A percentile compares a stretch with the other conserved stretches of the same genome.
Evolutionary conservation across 2,113 vertebrate species (phyloP).

Genomic region (Eubucco bourcierii): DNA sequence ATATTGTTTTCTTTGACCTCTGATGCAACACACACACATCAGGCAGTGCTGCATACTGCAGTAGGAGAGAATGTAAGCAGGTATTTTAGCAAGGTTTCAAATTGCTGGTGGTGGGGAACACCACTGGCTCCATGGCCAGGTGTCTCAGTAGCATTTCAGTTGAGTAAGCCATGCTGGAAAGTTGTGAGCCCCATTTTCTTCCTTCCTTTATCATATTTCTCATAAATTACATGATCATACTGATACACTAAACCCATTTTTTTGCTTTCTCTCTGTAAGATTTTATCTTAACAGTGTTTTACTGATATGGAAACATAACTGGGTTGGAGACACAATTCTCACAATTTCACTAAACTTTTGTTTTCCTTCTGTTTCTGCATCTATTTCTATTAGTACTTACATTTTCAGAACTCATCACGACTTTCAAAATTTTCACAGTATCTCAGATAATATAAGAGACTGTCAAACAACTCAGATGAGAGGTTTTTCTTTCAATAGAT

Average conservation of each 20-base stretch:
- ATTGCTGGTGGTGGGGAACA: background rate
- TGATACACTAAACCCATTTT: background rate
- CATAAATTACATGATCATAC: background rate
- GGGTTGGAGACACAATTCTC: background rate
- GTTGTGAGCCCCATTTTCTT: background rate
- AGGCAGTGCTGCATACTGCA: background rate
- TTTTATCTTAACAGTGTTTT: background rate
- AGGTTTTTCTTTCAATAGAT: background rate
- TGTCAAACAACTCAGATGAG: background rate
- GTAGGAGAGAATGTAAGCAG: background rate
- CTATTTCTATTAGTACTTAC: background rate
- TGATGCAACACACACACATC: background rate
- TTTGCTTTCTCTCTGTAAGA: background rate
- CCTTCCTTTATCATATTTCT: background rate
- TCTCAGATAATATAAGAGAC: background rate
- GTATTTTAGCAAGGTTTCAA: background rate
- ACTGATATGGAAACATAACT: background rate
- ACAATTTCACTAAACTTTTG: background rate
- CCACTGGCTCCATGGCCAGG: background rate
- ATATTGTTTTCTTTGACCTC: background rate
- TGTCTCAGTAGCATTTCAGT: background rate
- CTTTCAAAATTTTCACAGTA: background rate
- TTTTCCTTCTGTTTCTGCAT: background rate
- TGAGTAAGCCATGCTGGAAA: background rate
- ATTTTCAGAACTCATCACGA: background rate